Evolutionary conservation across 2,113 vertebrate species (phyloP), one percentile per base, ranked within the genome.

Genomic region (Onychostruthus taczanowskii): DNA sequence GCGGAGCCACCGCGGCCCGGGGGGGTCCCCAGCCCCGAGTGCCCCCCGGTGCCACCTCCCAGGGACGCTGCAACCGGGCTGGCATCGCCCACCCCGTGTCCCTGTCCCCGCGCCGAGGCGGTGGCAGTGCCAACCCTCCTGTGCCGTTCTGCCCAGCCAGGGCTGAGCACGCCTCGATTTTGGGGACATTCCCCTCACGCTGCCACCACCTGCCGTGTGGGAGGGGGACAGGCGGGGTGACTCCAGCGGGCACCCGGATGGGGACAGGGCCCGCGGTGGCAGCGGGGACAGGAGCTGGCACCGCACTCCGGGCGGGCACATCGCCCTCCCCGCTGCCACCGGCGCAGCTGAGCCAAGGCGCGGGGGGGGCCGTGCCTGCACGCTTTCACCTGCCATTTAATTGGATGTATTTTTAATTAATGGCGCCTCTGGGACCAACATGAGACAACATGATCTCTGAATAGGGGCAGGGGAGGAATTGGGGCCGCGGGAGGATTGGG

Each of bases 391-490:
- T 98, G 98, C 98, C 98, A 98, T 98, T 98, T 98, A 98, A 98
- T 98, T 98, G 98, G 98, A 98, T 98, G 98, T 98, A 98, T 98
- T 98, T 98, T 98, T 98, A 98, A 98, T 98, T 98, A 98, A 98
- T 98, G 98, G 97, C 95, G 97, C 98, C 98, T 97, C 94, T 82
- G 98, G 98, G 98, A 98, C 97, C 97, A 72, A 96, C 97, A 96
- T 94, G 98, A 98, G 98, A 98, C 98, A 98, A 98, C 97, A 94
- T 91, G 97, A 96, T 95, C 97, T 96, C 98, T 98, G 98, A 98
- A 98, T 96, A 98, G 98, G 97, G 97, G 97, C 98, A 98, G 98
- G 98, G 98, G 98, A 98, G 97, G 97, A 97, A 97, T 98, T 98
- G 98, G 98, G 97, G 97, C 96, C 89, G 97, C 94, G 97, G 96